These are phyloP conservation scores for Sapayoa aenigma DNA, from an alignment of 2,113 vertebrate species.

Conservation along the genomic window DNA sequence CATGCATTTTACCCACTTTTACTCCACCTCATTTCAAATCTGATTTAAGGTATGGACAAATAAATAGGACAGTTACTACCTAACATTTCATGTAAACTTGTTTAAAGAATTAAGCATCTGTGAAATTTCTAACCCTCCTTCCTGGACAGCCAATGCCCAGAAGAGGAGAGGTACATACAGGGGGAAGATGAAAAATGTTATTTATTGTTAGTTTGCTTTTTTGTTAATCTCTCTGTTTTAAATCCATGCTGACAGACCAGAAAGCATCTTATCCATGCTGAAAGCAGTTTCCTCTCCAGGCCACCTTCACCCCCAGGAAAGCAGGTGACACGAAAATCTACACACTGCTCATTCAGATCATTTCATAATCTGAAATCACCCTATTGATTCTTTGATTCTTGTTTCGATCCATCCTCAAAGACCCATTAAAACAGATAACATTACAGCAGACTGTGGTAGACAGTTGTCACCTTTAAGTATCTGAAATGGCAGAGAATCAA, in stretches of 20 bases:
- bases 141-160: neutral
- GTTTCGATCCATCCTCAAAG: neutral
- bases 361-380: neutral
- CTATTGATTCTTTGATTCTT: neutral
- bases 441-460: neutral
- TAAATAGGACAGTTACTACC: neutral
- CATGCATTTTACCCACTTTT: neutral
- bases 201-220: neutral
- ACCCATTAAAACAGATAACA: neutral
- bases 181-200: neutral
- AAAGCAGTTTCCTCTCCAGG: neutral
- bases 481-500: constrained; percentile 49
- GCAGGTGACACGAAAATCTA: neutral
- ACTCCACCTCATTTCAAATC: neutral
- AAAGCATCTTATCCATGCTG: neutral
- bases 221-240: neutral
- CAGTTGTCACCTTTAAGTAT: constrained; percentile 44
- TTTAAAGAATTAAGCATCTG: neutral
- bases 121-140: neutral
- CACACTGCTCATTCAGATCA: neutral
- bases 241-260: neutral
- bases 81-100: neutral
- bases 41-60: neutral
- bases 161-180: neutral
- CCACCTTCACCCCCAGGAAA: neutral